Base-by-base conservation (phyloP, 2,797 vertebrate species). In the Sebastes aleutianus region DNA sequence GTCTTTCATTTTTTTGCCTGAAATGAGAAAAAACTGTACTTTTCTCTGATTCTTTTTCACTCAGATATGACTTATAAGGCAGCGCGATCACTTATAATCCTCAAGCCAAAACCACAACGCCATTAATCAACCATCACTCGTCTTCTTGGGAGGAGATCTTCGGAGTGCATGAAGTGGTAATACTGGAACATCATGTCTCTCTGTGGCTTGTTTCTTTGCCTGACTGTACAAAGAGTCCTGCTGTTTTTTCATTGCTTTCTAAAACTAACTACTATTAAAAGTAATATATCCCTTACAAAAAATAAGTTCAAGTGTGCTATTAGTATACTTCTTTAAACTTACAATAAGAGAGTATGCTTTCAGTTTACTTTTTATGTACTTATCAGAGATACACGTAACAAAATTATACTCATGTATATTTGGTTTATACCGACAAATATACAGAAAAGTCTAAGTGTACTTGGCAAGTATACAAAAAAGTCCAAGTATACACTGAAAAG, bases 71-170 rank as follows among this genome's bases (percentile, higher is more conserved):
- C 24, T 71, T 62, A 43, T 34, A 20, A 76, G 53, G 6, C 26
- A 59, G n/a, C 50, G 2, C 1, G 1, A 81, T 74, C 67, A 27
- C 6, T 59, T 65, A 9, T 36, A 34, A 39, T 53, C 39, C 67
- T 70, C 6, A 1, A 39, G 22, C 77, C 76, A 79, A 88, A 88
- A 16, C 62, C 56, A 31, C 62, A 73, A 20, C 4, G 4, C 68
- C 14, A 70, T 83, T 61, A 79, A 79, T 80, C 54, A 56, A 22
- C 6, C 22, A 43, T 59, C 32, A 18, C 31, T 74, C 43, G 53
- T 74, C 8, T 66, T 12, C 18, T 36, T 63, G 67, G 66, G 75
- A n/a, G 66, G 32, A 69, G 34, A 56, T 77, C 26, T 39, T n/a
- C 16, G 7, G n/a, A 59, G 53, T 16, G 34, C 31, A 47, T 57